A percentile compares a stretch with the other conserved stretches of the same genome.
These are phyloP conservation scores for Sebastolobus altivelis DNA, from an alignment of 2,797 vertebrate genomes.

Conservation along the genomic window DNA sequence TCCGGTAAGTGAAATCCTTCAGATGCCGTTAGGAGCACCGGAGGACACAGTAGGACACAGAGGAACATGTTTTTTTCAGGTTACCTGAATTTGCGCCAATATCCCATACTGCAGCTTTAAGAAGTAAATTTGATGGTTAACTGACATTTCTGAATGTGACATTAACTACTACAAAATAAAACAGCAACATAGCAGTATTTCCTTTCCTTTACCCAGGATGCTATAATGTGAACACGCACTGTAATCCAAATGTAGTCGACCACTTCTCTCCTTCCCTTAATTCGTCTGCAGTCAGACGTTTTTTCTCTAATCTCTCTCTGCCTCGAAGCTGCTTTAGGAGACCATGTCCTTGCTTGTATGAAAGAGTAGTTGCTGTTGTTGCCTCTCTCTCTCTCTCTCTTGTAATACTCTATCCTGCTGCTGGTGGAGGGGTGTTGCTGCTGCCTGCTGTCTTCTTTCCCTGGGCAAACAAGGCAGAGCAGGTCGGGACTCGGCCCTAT, in stretches of 20 bases:
- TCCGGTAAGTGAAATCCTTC: no score
- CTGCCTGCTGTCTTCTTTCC: slow-evolving; percentile 53
- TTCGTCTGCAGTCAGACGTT: slow-evolving; percentile 55
- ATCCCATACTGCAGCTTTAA: no score
- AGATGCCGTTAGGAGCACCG: no score
- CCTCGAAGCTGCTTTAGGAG: slow-evolving; percentile 71
- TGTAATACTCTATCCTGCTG: slow-evolving; percentile 47
- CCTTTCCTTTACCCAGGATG: neutral
- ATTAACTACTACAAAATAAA: neutral
- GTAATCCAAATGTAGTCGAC: slow-evolving; percentile 15
- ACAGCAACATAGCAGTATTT: neutral
- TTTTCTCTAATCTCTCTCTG: slow-evolving; percentile 77
- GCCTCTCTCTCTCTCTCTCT: slow-evolving; percentile 24
- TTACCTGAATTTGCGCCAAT: no score
- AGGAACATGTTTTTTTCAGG: no score
- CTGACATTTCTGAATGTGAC: neutral
- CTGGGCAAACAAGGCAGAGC: slow-evolving; percentile 74
- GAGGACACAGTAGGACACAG: no score
- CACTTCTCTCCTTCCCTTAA: slow-evolving; percentile 49
- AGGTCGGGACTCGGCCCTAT: slow-evolving; percentile 72
- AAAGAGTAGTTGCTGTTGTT: slow-evolving; percentile 53
- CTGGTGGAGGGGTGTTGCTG: slow-evolving; percentile 51
- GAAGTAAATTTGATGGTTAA: neutral
- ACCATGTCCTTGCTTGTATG: slow-evolving; percentile 74
- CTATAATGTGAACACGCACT: neutral